Conservation (phyloP, 37 sponge, comb jelly and placozoan species). For the Tethya wilhelma region DNA sequence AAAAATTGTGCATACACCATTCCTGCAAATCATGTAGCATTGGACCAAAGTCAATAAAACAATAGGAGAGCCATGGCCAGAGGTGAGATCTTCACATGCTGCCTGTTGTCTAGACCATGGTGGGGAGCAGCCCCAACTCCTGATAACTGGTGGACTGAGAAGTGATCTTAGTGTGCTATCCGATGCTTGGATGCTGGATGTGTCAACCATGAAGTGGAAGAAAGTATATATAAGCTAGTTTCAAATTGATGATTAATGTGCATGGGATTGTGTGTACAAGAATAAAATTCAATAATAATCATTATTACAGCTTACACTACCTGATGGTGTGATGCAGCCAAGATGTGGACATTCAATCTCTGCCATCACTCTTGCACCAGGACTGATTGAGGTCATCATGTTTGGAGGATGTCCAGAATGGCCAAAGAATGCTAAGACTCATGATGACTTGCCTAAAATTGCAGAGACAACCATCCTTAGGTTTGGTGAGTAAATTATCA, state of each 20-base stretch:
- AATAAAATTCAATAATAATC: too few species aligned
- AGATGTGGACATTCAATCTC: neutral
- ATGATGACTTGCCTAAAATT: neutral
- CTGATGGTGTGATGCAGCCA: too few species aligned
- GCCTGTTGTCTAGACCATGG: constrained; percentile 25
- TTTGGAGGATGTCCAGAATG: constrained; percentile 24
- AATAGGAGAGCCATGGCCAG: constrained; percentile 18
- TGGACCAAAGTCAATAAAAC: constrained; percentile 8
- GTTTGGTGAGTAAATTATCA: constrained; percentile 33
- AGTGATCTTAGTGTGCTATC: constrained; percentile 3
- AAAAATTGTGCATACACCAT: too few species aligned
- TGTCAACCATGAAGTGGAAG: constrained; percentile 43
- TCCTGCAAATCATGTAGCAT: too few species aligned
- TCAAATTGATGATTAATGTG: too few species aligned
- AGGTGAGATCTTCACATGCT: constrained; percentile 24
- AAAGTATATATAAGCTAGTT: constrained; percentile 4
- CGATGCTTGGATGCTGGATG: constrained; percentile 61
- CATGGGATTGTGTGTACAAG: too few species aligned
- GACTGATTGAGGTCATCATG: constrained; percentile 8
- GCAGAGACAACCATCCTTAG: constrained; percentile 2
- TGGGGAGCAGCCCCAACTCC: constrained; percentile 18
- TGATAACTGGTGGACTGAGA: constrained; percentile 54
- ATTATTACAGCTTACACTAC: too few species aligned
- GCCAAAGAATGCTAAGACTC: neutral
- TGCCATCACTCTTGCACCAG: neutral